A percentile compares a stretch with the other conserved stretches of the same genome.
phyloP scores from a whole-genome alignment of 2,113 vertebrate genomes.

The Grallaria varia region DNA sequence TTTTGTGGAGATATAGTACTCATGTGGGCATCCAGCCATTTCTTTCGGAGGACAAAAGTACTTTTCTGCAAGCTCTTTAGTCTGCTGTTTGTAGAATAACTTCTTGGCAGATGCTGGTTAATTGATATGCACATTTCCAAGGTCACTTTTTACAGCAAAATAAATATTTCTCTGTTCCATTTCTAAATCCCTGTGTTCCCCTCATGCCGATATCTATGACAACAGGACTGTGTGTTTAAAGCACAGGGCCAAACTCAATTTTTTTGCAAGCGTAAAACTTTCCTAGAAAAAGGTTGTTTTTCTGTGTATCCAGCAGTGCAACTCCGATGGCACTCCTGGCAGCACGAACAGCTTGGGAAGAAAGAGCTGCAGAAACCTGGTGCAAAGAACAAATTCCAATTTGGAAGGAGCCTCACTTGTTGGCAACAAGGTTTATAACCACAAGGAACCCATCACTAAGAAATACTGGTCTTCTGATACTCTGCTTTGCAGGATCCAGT shows the following conservation, averaged over 20 bases:
- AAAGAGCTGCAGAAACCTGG: not conserved
- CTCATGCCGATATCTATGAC: not conserved
- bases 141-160: conserved; percentile 49
- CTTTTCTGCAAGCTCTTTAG: conserved; percentile 22
- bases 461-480: not conserved
- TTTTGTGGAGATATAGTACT: conserved; percentile 46
- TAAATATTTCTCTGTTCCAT: not conserved
- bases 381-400: not conserved
- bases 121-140: conserved; percentile 64
- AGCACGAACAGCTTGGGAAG: not conserved
- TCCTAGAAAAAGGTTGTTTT: not conserved
- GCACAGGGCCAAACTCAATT: not conserved
- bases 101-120: conserved; percentile 61
- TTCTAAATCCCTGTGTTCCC: not conserved
- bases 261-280: not conserved
- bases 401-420: not conserved
- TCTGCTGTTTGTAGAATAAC: conserved; percentile 46
- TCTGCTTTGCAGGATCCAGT: not conserved
- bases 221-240: not conserved
- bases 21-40: conserved; percentile 39
- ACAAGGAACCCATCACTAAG: not conserved
- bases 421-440: not conserved
- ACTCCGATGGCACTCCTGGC: not conserved
- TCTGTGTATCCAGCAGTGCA: not conserved
- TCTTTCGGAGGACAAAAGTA: conserved; percentile 34